Evolutionary conservation across 30 jellyfish, hydroid and myxozoan species (phyloP).

Genomic region (Aurelia coerulea): DNA sequence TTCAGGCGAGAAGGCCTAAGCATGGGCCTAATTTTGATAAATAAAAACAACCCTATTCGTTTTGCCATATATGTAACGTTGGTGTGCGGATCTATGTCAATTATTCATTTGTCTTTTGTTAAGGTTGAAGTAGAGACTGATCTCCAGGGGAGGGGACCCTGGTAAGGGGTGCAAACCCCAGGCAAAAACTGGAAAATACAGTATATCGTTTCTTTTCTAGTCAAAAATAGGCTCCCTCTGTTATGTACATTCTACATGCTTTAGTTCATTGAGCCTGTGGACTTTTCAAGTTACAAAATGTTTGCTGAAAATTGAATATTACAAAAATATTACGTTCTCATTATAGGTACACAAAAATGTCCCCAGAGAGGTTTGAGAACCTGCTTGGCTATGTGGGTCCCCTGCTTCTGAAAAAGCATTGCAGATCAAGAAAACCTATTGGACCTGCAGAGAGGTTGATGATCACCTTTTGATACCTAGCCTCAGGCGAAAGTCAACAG

Average conservation of each 20-base stretch:
- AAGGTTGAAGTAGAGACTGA: constrained; percentile 7
- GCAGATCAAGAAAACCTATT: constrained; percentile 23
- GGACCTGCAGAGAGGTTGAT: constrained; percentile 42
- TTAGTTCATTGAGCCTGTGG: constrained; percentile 10
- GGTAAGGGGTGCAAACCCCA: background rate
- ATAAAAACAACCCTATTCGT: too few species aligned
- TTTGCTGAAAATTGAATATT: constrained; percentile 26
- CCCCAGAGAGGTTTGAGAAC: constrained; percentile 60
- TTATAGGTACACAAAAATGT: constrained; percentile 27
- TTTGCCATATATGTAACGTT: too few species aligned
- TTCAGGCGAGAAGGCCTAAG: constrained; percentile 21
- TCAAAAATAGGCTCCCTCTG: background rate
- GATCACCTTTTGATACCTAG: constrained; percentile 51
- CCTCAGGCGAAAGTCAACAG: constrained; percentile 69
- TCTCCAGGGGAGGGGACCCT: constrained; percentile 11
- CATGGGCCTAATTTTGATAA: constrained; percentile 8
- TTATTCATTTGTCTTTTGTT: too few species aligned
- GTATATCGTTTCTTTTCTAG: background rate
- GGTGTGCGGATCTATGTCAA: too few species aligned
- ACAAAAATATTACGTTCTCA: background rate
- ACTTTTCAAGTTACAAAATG: constrained; percentile 18
- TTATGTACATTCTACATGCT: constrained; percentile 3
- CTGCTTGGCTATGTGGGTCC: constrained; percentile 35
- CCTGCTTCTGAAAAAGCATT: constrained; percentile 10
- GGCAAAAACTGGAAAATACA: background rate